Conservation (phyloP, 1,140 invertebrate genomes). For the Drosophila trapezifrons region DNA sequence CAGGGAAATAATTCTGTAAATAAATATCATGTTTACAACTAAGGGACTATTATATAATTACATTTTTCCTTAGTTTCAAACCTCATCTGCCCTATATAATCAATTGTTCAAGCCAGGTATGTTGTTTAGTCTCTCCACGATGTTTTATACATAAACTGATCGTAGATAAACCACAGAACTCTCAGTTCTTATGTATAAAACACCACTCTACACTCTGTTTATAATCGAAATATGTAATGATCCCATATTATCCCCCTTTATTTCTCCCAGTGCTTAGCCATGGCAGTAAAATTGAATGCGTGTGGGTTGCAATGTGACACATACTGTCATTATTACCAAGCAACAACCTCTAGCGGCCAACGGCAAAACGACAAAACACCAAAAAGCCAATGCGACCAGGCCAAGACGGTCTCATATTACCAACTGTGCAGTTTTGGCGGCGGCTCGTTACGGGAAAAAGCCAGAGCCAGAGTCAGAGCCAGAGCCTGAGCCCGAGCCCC, state of each 20-base stretch:
- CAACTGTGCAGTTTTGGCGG: conserved; percentile 61
- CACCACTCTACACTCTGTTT: neutral
- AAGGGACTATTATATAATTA: too few species aligned
- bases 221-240: too few species aligned
- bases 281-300: conserved; percentile 79
- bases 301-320: conserved; percentile 83
- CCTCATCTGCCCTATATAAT: too few species aligned
- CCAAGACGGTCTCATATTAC: conserved; percentile 72
- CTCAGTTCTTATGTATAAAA: neutral
- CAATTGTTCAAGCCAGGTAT: too few species aligned
- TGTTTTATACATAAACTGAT: too few species aligned
- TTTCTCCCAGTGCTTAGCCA: conserved; percentile 19
- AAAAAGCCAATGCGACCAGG: conserved; percentile 36
- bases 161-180: too few species aligned
- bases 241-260: neutral
- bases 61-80: too few species aligned
- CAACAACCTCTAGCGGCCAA: conserved; percentile 70
- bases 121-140: too few species aligned
- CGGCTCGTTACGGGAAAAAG: conserved; percentile 75
- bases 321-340: conserved; percentile 81
- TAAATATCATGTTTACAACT: too few species aligned
- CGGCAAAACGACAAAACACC: conserved; percentile 49
- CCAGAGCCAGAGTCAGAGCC: neutral
- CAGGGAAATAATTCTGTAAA: neutral
- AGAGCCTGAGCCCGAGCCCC: conserved; percentile 15